Base-by-base conservation (phyloP, 2,888 invertebrate genomes). In the Loripinus fragilis region DNA sequence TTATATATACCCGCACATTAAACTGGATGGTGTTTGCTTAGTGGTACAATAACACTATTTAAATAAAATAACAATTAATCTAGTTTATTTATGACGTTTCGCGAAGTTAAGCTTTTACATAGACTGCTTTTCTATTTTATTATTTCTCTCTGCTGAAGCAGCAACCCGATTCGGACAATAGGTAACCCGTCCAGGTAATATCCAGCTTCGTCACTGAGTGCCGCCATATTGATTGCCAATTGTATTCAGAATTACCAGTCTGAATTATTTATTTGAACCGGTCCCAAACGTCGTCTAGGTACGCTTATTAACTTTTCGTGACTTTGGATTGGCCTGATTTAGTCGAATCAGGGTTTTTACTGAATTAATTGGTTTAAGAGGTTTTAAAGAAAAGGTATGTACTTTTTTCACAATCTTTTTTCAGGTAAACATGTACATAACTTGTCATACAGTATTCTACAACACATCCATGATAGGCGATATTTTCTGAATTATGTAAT, bases 221-320 rank as follows among this genome's bases (percentile, higher is more conserved):
- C 5, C 33, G 60, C 60, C 60, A 60, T 60, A 60, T 60, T 60
- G 60, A 60, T 60, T 60, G 20, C 33, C 60, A 5, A 33, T 33
- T 17, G 33, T 8, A 60, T 2, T 60, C 2, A 5, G n/a, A 33
- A 33, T 33, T 25, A 60, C 10, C 30, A 7, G 7, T 60, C 10
- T 60, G 60, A 60, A 60, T 60, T 33, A 60, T 60, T 60, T 20
- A 60, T 60, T 30, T 28, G 7, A 60, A 33, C 8, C 1, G 25
- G 60, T 33, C 23, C 33, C 5, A 33, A 17, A 17, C 30, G 60
- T 33, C 33, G 30, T 28, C 28, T 33, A 28, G 33, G 25, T 60
- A 33, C 28, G 10, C 30, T 28, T 10, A 60, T 60, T 60, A 33
- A 60, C 17, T 30, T 3, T 17, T 52, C 20, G 17, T 38, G 60